These are phyloP conservation scores for Pemphredon lugubris DNA, from an alignment of 2,888 invertebrate species.

Conservation along the genomic window DNA sequence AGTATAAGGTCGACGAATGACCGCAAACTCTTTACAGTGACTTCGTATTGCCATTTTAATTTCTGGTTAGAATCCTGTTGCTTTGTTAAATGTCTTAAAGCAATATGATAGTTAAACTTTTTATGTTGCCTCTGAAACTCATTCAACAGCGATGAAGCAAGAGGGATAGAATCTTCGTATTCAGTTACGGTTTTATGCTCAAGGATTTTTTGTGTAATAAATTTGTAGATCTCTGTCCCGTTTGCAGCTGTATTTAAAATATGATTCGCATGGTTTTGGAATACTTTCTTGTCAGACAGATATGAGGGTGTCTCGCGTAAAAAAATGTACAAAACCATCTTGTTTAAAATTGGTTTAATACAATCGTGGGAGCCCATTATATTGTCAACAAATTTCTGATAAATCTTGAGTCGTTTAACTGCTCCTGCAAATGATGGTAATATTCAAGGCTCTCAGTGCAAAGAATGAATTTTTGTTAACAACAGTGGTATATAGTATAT, in stretches of 20 bases:
- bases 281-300: neutral
- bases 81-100: constrained; percentile 1
- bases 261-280: neutral
- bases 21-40: constrained; percentile 2
- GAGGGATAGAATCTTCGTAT: constrained; percentile 10
- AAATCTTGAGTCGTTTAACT: too few species aligned
- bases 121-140: constrained; percentile 14
- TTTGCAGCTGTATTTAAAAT: constrained; percentile 11
- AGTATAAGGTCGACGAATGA: constrained; percentile 26
- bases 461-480: too few species aligned
- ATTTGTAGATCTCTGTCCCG: constrained; percentile 23
- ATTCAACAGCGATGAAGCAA: constrained; percentile 11
- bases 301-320: constrained; percentile 1
- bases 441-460: too few species aligned
- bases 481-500: too few species aligned
- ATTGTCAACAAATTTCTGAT: too few species aligned
- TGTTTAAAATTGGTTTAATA: too few species aligned
- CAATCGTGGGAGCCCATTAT: too few species aligned
- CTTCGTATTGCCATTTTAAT: neutral
- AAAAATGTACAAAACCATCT: too few species aligned
- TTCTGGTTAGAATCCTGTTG: neutral
- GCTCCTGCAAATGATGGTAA: too few species aligned
- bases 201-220: constrained; percentile 6
- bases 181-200: neutral
- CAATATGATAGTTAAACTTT: constrained; percentile 16